Evolutionary conservation across 1,140 invertebrate species (phyloP).

Genomic region (Drosophila mojavensis): DNA sequence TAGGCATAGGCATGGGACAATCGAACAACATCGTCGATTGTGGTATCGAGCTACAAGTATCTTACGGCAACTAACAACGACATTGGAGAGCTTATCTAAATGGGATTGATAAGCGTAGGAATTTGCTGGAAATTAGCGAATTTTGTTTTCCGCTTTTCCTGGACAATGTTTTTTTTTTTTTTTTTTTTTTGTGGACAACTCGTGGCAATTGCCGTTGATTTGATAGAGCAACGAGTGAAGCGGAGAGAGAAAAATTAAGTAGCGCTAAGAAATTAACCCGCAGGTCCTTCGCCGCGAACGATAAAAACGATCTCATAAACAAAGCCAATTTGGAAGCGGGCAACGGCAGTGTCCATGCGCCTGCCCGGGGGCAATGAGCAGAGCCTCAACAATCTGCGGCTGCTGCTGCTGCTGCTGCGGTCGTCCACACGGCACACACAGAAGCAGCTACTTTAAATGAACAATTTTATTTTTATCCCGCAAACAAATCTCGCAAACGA

Average conservation of each 20-base stretch:
- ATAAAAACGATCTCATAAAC: constrained; percentile 77
- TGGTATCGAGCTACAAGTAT: constrained; percentile 11
- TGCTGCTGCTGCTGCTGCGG: constrained; percentile 6
- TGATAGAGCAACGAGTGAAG: not conserved
- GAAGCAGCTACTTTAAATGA: constrained; percentile 83
- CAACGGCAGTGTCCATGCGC: constrained; percentile 14
- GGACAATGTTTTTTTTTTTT: not conserved
- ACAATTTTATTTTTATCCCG: constrained; percentile 84
- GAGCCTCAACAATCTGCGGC: constrained; percentile 7
- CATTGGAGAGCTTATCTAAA: constrained; percentile 27
- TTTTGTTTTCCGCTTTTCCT: constrained; percentile 3
- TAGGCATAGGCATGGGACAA: not conserved
- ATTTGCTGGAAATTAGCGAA: constrained; percentile 35
- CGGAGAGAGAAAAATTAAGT: constrained; percentile 53
- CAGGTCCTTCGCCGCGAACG: constrained; percentile 61
- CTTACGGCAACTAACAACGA: not conserved
- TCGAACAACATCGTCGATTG: not conserved
- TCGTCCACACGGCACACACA: constrained; percentile 51
- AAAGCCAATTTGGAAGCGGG: constrained; percentile 75
- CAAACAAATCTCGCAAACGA: constrained; percentile 81
- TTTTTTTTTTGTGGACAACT: not conserved
- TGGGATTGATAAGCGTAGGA: constrained; percentile 45
- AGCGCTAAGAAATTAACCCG: constrained; percentile 78
- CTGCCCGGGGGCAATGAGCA: constrained; percentile 5
- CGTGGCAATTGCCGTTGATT: constrained; percentile 1